These are phyloP conservation scores for Parnassius mnemosyne DNA, from an alignment of 2,888 invertebrate genomes.

Conservation along the genomic window DNA sequence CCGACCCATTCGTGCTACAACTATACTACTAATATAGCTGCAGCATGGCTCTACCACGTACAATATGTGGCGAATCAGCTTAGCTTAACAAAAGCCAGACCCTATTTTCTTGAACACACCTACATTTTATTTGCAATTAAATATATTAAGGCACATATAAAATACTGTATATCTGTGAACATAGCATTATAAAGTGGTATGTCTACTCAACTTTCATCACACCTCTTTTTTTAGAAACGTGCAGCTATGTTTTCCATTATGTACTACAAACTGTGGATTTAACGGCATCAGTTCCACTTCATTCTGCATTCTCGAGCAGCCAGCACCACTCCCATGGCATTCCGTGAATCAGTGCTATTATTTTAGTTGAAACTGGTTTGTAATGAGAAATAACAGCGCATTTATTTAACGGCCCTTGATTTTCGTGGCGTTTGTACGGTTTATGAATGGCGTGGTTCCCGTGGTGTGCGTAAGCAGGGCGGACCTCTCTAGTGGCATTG, in stretches of 20 bases:
- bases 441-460: constrained; percentile 45
- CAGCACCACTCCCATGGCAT: constrained; percentile 16
- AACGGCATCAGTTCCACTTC: constrained; percentile 23
- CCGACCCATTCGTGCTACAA: too few relatives aligned
- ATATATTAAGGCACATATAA: too few relatives aligned
- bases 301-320: constrained; percentile 2
- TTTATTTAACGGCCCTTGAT: constrained; percentile 48
- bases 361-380: constrained; percentile 45
- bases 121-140: too few relatives aligned
- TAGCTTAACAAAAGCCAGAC: too few relatives aligned
- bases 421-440: constrained; percentile 19
- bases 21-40: too few relatives aligned
- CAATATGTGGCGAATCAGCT: too few relatives aligned
- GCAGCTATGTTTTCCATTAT: constrained; percentile 7
- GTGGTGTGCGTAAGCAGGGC: constrained; percentile 46
- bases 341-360: constrained; percentile 42
- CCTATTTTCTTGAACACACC: too few relatives aligned
- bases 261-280: constrained; percentile 18
- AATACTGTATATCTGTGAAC: too few relatives aligned
- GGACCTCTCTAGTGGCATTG: constrained; percentile 54
- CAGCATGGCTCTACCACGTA: too few relatives aligned
- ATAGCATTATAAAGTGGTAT: too few relatives aligned
- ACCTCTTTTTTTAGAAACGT: neutral
- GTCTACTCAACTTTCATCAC: neutral
- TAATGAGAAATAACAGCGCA: constrained; percentile 41